Base-by-base conservation (phyloP, 2,888 invertebrate species). In the Nemotelus nigrinus region DNA sequence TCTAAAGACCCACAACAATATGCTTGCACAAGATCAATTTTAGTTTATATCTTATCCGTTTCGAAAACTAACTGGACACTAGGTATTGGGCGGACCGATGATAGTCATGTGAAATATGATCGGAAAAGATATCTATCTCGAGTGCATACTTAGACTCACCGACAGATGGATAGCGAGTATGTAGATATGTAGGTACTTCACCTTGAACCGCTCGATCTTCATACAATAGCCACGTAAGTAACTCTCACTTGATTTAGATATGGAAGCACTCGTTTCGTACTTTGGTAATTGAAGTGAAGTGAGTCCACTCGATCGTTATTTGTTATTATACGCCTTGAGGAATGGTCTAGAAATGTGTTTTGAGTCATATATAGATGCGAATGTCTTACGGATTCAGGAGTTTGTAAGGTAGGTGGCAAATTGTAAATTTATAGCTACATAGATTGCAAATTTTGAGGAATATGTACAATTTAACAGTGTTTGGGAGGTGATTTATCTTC, bases 201-300 rank as follows among this genome's bases (percentile, higher is more conserved):
- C 67, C 67, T 67, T 67, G 67, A 67, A 67, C 67, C 2, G 67
- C 7, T n/a, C 39, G 47, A 47, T 65, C 47, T 44, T 65, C 6
- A 53, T 58, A n/a, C 45, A 65, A 3, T 7, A 47, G n/a, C 5
- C 45, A 6, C 8, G 8, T 8, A 45, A 5, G 65, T 10, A 65
- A 45, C 67, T 67, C 67, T 67, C 67, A 67, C 67, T 67, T 67
- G 7, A 67, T 67, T 65, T 47, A 48, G 47, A 48, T 7, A 67
- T 67, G 67, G 67, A 47, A 67, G 48, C 50, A 65, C 25, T 25
- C 25, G 25, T 25, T 25, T 25, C 25, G 25, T 25, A 25, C 67
- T 67, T 67, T 67, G 25, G 25, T 25, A 67, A 67, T 67, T 67
- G 67, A 67, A 67, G 67, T 67, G 67, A 39, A 6, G 25, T 25